Evolutionary conservation across 2,888 invertebrate species (phyloP), one percentile per base, ranked within the genome.

Genomic region (Tachina lurida): DNA sequence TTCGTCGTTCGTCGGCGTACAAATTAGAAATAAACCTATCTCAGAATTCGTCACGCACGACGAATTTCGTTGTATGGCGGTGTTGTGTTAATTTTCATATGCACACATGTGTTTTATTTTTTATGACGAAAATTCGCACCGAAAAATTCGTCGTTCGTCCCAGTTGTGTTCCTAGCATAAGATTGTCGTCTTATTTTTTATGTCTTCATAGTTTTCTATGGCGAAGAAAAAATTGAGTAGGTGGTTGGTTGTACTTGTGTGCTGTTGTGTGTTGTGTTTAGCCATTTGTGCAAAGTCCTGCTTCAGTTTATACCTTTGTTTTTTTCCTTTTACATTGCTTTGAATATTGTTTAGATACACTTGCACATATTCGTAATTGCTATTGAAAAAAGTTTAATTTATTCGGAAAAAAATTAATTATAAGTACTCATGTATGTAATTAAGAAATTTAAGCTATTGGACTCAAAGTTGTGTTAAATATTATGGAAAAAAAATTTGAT

Each of bases 221-320:
- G 62, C 45, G 10, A 31, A n/a, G n/a, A 45, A 58, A 15, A 1
- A 75, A 83, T 73, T 60, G 45, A 60, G 77, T 84, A 73, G 83
- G 77, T 67, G 63, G 56, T 54, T 67, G 63, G 56, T 54, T 54
- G 31, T 7, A 7, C 31, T 31, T 31, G 31, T 31, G 31, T 60
- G 12, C 31, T 52, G 13, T 47, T 52, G 13, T 47, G 60, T 39
- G 45, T 73, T 67, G 45, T 73, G 77, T 45, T 31, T 7, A 31
- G 13, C 60, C 58, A 77, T 77, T 70, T 63, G 22, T 22, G 41
- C 43, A 22, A 47, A 67, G 10, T 7, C 17, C 47, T 52, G 45
- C 45, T 63, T 68, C 47, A 54, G 2, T 62, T 74, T 39, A 52
- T 52, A 39, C 22, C 15, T 75, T 43, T 60, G 19, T 41, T 56